Conservation (phyloP, 1,140 invertebrate genomes). For the Sitophilus oryzae region DNA sequence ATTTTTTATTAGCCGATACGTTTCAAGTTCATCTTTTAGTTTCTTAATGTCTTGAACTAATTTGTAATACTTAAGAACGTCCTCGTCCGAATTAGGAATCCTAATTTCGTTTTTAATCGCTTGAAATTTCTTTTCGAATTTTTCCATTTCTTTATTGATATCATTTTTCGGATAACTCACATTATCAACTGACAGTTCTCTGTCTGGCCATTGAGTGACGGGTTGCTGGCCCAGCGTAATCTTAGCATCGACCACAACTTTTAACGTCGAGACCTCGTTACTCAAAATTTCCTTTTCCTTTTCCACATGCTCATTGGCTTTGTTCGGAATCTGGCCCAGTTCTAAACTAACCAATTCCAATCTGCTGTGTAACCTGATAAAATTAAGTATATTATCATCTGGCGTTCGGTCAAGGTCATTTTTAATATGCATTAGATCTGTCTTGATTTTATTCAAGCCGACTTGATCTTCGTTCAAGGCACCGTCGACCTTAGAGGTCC, state of each 20-base stretch:
- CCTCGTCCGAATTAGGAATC: slow-evolving; percentile 3
- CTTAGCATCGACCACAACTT: slow-evolving; percentile 21
- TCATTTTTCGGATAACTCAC: slow-evolving; percentile 9
- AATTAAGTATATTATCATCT: slow-evolving; percentile 8
- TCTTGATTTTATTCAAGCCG: slow-evolving; percentile 22
- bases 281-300: slow-evolving; percentile 21
- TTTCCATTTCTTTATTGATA: slow-evolving; percentile 19
- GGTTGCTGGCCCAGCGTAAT: slow-evolving; percentile 13
- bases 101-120: slow-evolving; percentile 20
- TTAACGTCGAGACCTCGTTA: slow-evolving; percentile 16
- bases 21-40: slow-evolving; percentile 3
- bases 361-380: slow-evolving; percentile 16
- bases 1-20: slow-evolving; percentile 6
- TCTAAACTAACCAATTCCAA: slow-evolving; percentile 23
- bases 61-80: slow-evolving; percentile 9
- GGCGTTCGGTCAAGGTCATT: slow-evolving; percentile 14
- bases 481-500: slow-evolving; percentile 3
- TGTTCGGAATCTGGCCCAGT: slow-evolving; percentile 14
- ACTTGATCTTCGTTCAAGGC: slow-evolving; percentile 7
- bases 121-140: slow-evolving; percentile 17
- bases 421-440: slow-evolving; percentile 19
- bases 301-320: slow-evolving; percentile 17
- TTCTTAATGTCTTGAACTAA: slow-evolving; percentile 9
- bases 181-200: neutral
- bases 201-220: slow-evolving; percentile 10